Base-by-base conservation (phyloP, 1,140 invertebrate species). In the Nymphalis io region DNA sequence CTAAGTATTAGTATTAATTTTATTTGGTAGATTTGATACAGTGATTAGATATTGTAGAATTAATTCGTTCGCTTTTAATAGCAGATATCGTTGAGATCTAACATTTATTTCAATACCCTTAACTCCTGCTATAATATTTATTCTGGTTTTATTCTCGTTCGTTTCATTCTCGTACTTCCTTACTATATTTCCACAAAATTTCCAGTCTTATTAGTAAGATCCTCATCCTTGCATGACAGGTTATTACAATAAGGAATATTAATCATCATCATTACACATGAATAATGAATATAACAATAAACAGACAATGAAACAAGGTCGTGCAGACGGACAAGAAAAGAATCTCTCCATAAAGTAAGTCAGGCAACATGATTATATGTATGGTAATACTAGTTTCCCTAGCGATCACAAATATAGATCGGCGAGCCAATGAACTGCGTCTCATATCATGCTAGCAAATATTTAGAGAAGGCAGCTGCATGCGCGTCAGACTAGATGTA, bases 361-460 rank as follows among this genome's bases (percentile, higher is more conserved):
- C 68, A 23, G 33, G 51, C 55, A 38, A 46, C 40, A 11, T n/a
- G 44, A 44, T 58, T 59, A 60, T 68, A 53, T 55, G 61, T 71
- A 71, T 71, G 69, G 69, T 39, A 71, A 71, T 71, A 71, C 69
- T 66, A 71, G 69, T 71, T 71, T 66, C 68, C 68, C 68, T 70
- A 57, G 68, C 60, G 60, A 64, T 80, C 81, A 68, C 81, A 83
- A 84, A 84, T 81, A 83, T 85, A 84, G 81, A 84, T 72, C 70
- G 69, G 59, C 62, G 72, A 73, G 81, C 79, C 82, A 84, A 81
- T 83, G 85, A 87, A 85, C 83, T 84, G 75, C 74, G 76, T 20
- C 48, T 53, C 74, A 79, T 78, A 77, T 74, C 75, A 74, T 76
- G 66, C 70, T 79, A 63, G 73, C 80, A 81, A 85, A 86, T 88